Base-by-base conservation (phyloP, 2,797 vertebrate species). In the Pterois miles region DNA sequence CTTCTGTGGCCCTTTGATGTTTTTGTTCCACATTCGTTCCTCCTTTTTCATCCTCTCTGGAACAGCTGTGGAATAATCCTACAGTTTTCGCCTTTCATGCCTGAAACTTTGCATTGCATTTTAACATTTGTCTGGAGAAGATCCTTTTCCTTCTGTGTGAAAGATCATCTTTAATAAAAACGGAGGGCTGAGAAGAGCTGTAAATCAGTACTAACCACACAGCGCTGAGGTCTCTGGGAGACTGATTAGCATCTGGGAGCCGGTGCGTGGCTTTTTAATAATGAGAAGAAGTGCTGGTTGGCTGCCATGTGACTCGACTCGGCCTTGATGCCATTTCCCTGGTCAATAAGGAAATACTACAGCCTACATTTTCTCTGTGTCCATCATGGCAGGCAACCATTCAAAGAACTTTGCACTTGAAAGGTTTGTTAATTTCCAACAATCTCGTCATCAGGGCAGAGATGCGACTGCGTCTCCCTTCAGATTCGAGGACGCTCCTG, bases 151-250 rank as follows among this genome's bases (percentile, higher is more conserved):
- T 96, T 95, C 94, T 91, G 84, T 95, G 91, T 96, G 96, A 97
- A 96, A 96, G 96, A 98, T 97, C 96, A 96, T 96, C 96, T 97
- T 97, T 97, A 98, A 97, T 98, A 98, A 97, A 95, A 96, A 94
- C 92, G 81, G 78, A 95, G 96, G 95, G 94, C 93, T 83, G 86
- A 96, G 96, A 89, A 95, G 93, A 95, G 96, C 95, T 93, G 92
- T 96, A 96, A 98, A 97, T 97, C 96, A 94, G 93, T 92, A 93
- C 96, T 96, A 98, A 97, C 93, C 95, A 96, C 94, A 95, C 96
- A 96, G 96, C 94, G 91, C 93, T 84, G 87, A 95, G 96, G 96
- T 99, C 97, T 98, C 97, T 92, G 88, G 94, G 98, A 99, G 97
- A 97, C 97, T 98, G 97, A 99, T 99, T 98, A 98, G 97, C 96